These are phyloP conservation scores for Tapirus indicus DNA, from an alignment of 2,797 vertebrate genomes.

Conservation along the genomic window DNA sequence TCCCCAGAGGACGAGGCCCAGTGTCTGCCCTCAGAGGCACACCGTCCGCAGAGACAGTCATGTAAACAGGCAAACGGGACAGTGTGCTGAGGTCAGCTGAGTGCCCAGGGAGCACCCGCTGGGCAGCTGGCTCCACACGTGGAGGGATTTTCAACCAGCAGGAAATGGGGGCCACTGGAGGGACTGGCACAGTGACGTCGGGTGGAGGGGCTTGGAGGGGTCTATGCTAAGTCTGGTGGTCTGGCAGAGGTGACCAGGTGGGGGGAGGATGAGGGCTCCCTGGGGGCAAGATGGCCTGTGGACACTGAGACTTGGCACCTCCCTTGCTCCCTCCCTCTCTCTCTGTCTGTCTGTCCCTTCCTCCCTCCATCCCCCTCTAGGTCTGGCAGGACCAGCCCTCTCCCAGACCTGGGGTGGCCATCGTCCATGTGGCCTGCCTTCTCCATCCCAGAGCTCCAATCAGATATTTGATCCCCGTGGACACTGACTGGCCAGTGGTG, in stretches of 20 bases:
- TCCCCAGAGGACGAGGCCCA: neutral
- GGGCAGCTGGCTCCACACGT: neutral
- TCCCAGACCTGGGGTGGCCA: neutral
- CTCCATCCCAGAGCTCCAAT: neutral
- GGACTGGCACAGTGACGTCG: no score
- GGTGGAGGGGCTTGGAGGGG: neutral
- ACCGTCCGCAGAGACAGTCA: neutral
- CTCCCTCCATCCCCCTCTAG: no score
- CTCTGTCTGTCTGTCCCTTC: no score
- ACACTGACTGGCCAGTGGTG: rapidly evolving
- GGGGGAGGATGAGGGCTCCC: neutral
- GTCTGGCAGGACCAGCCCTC: neutral
- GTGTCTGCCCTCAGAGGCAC: neutral
- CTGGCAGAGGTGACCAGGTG: neutral
- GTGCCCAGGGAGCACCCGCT: neutral
- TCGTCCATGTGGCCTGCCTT: neutral
- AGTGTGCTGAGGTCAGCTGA: neutral
- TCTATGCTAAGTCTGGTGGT: neutral
- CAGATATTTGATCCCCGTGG: neutral
- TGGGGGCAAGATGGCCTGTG: rapidly evolving
- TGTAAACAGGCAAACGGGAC: neutral
- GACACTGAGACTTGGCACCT: neutral
- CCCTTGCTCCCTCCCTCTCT: neutral
- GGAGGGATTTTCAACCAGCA: no score
- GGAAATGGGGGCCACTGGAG: neutral